Conservation (phyloP, 2,888 invertebrate species). For the Eilema sororculum region DNA sequence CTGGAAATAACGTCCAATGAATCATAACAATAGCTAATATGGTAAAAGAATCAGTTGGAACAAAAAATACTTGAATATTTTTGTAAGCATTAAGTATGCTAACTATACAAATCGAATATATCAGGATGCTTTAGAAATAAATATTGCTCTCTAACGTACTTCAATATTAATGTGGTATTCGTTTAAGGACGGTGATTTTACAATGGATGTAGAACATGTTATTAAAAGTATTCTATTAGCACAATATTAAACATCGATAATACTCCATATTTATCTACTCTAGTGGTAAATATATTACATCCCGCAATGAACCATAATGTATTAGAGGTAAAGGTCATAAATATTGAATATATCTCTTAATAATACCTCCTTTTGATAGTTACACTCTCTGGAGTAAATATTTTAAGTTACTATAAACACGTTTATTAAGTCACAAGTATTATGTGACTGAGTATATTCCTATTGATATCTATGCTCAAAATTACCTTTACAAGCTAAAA, state of each 20-base stretch:
- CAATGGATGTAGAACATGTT: too few relatives aligned
- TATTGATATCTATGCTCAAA: too few relatives aligned
- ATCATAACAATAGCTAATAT: too few relatives aligned
- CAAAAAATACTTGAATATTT: too few relatives aligned
- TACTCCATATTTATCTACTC: too few relatives aligned
- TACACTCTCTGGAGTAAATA: background rate
- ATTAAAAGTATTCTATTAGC: background rate
- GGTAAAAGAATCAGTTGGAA: too few relatives aligned
- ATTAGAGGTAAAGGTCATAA: constrained; percentile 12
- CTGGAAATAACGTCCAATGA: background rate
- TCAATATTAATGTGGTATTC: too few relatives aligned
- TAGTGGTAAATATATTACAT: constrained; percentile 5
- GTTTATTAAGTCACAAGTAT: background rate
- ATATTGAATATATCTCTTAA: background rate
- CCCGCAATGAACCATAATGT: background rate
- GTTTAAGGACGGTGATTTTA: too few relatives aligned
- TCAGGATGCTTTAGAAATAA: too few relatives aligned
- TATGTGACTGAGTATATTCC: background rate
- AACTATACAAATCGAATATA: too few relatives aligned
- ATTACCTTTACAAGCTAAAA: background rate
- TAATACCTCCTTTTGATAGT: background rate
- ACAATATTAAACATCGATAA: background rate
- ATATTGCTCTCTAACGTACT: too few relatives aligned
- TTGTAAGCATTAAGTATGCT: too few relatives aligned
- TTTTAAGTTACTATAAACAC: background rate